Conservation (phyloP, 35 echinoderm and acorn worm genomes). For the Ophioderma brevispina region DNA sequence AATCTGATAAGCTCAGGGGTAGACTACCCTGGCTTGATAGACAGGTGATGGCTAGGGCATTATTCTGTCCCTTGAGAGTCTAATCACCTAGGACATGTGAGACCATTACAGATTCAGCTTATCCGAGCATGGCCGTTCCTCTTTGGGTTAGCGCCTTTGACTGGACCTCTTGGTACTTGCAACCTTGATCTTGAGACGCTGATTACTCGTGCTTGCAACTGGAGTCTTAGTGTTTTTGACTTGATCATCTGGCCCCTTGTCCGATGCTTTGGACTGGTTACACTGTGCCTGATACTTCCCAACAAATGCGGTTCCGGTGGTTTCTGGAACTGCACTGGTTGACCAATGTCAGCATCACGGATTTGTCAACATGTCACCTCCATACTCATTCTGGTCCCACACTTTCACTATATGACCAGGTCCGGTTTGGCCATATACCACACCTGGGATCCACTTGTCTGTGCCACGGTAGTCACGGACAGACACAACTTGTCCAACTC, state of each 20-base stretch:
- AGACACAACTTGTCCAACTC: neutral
- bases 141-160: neutral
- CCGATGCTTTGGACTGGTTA: neutral
- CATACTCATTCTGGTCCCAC: neutral
- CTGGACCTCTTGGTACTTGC: neutral
- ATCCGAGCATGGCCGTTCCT: no score
- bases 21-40: no score
- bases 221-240: neutral
- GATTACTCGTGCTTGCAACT: neutral
- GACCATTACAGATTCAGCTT: no score
- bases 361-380: conserved; percentile 23
- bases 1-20: no score
- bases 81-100: no score
- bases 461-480: neutral
- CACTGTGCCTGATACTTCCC: no score
- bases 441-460: conserved; percentile 24
- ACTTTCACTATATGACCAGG: neutral
- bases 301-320: neutral
- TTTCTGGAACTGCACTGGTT: neutral
- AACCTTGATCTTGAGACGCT: neutral
- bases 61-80: no score
- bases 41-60: no score
- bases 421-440: neutral
- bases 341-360: conserved; percentile 2
- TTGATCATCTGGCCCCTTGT: neutral